These are phyloP conservation scores for Halisarca cf. caerulea DNA, from an alignment of 37 sponge, comb jelly and placozoan genomes.

Conservation along the genomic window DNA sequence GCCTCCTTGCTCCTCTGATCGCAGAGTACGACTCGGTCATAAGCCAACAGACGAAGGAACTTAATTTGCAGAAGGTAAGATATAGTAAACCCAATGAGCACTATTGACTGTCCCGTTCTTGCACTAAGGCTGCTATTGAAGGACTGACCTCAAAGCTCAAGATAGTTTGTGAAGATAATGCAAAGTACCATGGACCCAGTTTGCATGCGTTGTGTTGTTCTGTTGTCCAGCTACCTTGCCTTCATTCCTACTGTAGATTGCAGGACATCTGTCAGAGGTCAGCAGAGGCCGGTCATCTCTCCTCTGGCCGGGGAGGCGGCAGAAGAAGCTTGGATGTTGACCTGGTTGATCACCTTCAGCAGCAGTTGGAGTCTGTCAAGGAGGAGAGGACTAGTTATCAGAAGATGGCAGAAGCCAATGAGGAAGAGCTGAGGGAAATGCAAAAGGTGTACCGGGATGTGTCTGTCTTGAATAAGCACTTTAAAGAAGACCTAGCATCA, in stretches of 20 bases:
- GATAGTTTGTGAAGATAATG: slow-evolving; percentile 63
- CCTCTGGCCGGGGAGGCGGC: not conserved
- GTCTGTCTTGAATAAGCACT: not conserved
- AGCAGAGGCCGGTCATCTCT: slow-evolving; percentile 34
- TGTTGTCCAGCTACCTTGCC: not conserved
- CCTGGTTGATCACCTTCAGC: slow-evolving; percentile 15
- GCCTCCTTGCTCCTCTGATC: slow-evolving; percentile 62
- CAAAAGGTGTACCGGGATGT: slow-evolving; percentile 46
- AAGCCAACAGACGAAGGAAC: slow-evolving; percentile 44
- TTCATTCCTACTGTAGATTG: not conserved
- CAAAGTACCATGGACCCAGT: slow-evolving; percentile 13
- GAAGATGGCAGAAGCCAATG: slow-evolving; percentile 39
- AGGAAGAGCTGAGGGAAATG: slow-evolving; percentile 43
- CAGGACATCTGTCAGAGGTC: slow-evolving; percentile 39
- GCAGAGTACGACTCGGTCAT: slow-evolving; percentile 73
- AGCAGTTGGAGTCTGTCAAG: not conserved
- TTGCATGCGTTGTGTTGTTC: not conserved
- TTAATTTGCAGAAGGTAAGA: slow-evolving; percentile 57
- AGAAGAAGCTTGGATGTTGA: not conserved
- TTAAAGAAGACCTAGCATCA: not conserved
- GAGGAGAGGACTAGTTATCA: slow-evolving; percentile 65
- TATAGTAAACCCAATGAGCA: no score
- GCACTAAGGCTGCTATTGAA: not conserved
- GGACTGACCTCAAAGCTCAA: not conserved
- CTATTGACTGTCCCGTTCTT: not conserved